Base-by-base conservation (phyloP, 2,113 vertebrate species). In the Steatornis caripensis region DNA sequence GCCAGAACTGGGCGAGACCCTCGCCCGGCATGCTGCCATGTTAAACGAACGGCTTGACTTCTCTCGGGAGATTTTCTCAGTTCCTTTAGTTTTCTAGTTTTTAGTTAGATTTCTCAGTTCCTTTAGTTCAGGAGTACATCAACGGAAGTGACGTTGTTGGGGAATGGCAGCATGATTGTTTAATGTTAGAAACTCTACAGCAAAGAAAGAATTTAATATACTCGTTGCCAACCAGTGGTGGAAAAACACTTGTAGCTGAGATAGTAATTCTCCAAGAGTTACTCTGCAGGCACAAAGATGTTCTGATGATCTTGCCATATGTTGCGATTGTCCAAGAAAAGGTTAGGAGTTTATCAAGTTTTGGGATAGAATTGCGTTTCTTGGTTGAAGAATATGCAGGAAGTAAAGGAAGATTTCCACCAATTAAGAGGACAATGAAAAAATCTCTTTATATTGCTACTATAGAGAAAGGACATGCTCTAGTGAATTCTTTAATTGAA, bases 241-340 rank as follows among this genome's bases (percentile, higher is more conserved):
- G 99, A 29, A 99, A 99, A 97, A 99, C 99, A 6, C 98, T 99
- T 7, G 99, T 99, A 26, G 99, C 99, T 30, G 99, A 99, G 97
- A 99, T 99, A 96, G 98, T 99, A 64, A 98, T 99, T 93, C 98
- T 99, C 18, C 98, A 98, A 61, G 99, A 99, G 96, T 95, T 99
- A 23, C 98, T 99, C 76, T 99, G 99, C 97, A 98, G 98, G 71
- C 98, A 97, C 96, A 99, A 98, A 29, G 98, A 99, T 97, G 99
- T 98, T 69, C 97, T 99, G 60, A 98, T 99, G 97, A 98, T 99
- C 93, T 83, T 99, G 27, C 99, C 99, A 0, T 99, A 99, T 78
- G 98, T 99, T 61, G 99, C 99, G 4, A 98, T 99, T 97, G 99
- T 99, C 53, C 99, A 99, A 94, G 99, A 99, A 98, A 99, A 99